Base-by-base conservation (phyloP, 2,888 invertebrate genomes). In the Hyalella azteca region DNA sequence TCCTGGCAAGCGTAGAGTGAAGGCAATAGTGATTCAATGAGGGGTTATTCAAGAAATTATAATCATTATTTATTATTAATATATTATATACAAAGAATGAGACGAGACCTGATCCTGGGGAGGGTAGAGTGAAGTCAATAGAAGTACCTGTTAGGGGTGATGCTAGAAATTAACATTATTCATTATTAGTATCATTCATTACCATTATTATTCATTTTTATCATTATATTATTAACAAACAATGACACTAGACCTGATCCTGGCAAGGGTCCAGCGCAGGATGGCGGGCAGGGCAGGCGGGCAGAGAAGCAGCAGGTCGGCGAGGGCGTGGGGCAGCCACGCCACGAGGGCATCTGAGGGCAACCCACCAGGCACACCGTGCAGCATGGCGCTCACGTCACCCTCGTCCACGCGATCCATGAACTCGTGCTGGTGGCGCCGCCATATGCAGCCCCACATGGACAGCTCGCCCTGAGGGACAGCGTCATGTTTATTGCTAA, bases 401-500 rank as follows among this genome's bases (percentile, higher is more conserved):
- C 36, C 32, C 22, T 50, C 41, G 41, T 81, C 73, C 13, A 84
- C 76, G 9, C 22, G 39, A 11, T 49, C 39, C 48, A 60, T 49
- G 50, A 84, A 84, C 78, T 84, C 83, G 32, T 82, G 80, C 66
- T 79, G 81, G 75, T 84, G 83, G 11, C 83, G 80, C 41, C 82
- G 83, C 83, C 83, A 84, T 19, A 84, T 60, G 39, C 80, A 80
- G 22, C 81, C 80, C 9, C 81, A 80, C n/a, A 82, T 54, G 9
- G 81, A 79, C 75, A 83, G 66, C 50, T 78, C 76, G n/a, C 81
- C 80, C 81, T 83, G 78, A 13, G 39, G n/a, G n/a, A n/a, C n/a
- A n/a, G 19, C 29, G 40, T 29, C 15, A 40, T 3, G 19, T n/a
- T 39, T 32, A 26, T 11, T 19, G 26, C 26, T 9, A 84, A 84